Percentiles rank a stretch among this genome's conserved stretches.
Conservation (phyloP, 2,113 vertebrate species). For the Microcebus lehilahytsara region DNA sequence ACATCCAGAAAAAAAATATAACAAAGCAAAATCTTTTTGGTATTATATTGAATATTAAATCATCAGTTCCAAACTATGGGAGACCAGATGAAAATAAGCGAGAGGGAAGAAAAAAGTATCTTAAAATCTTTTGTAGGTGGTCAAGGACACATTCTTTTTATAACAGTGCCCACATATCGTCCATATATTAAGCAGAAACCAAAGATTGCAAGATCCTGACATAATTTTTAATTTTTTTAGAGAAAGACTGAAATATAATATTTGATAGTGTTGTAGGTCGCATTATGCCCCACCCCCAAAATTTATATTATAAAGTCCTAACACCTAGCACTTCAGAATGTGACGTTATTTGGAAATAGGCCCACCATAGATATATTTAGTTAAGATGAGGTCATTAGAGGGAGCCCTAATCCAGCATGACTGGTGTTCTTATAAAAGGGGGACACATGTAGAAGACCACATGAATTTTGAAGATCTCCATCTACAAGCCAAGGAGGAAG, state of each 20-base stretch:
- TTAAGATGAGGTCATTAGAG: background rate
- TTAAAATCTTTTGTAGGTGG: background rate
- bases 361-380: background rate
- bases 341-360: background rate
- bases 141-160: background rate
- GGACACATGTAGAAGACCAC: background rate
- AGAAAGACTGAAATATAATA: background rate
- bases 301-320: background rate
- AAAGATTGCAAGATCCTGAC: background rate
- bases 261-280: background rate
- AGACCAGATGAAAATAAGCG: fast-evolving
- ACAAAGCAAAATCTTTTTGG: background rate
- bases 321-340: background rate
- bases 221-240: background rate
- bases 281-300: fast-evolving
- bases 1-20: background rate
- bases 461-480: background rate
- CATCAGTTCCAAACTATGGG: background rate
- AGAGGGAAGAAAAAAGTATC: background rate
- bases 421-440: background rate
- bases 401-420: background rate
- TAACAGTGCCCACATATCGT: background rate
- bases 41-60: background rate
- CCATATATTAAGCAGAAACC: background rate
- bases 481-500: background rate